Evolutionary conservation across 2,113 vertebrate genomes (phyloP).

Genomic region (Gulo gulo): DNA sequence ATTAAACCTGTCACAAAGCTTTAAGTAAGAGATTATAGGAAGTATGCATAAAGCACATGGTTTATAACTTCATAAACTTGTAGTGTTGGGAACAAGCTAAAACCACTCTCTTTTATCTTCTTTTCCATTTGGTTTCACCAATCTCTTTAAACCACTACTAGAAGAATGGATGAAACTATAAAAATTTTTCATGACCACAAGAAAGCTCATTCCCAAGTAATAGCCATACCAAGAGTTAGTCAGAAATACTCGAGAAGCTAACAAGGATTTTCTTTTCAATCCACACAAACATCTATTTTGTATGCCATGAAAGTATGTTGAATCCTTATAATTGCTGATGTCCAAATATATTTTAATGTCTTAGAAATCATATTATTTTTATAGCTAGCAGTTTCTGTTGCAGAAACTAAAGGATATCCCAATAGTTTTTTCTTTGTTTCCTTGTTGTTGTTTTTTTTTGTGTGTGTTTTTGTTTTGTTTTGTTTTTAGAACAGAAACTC

Average conservation of each 20-base stretch:
- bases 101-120: constrained; percentile 67
- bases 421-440: background rate
- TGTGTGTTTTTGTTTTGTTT: background rate
- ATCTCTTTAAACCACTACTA: constrained; percentile 62
- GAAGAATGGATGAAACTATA: constrained; percentile 49
- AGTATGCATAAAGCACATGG: constrained; percentile 76
- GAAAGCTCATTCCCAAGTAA: constrained; percentile 10
- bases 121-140: constrained; percentile 14
- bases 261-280: constrained; percentile 14
- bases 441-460: background rate
- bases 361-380: background rate
- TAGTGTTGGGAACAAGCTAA: constrained; percentile 73
- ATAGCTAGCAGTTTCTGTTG: background rate
- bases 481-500: constrained; percentile 31
- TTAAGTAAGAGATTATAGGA: constrained; percentile 82
- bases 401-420: background rate
- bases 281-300: constrained; percentile 10
- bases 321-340: background rate
- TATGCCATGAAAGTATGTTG: background rate
- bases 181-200: constrained; percentile 42
- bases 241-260: constrained; percentile 34
- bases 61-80: constrained; percentile 81
- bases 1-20: constrained; percentile 83
- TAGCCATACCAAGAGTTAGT: background rate
- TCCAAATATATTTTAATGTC: constrained; percentile 29